Base-by-base conservation (phyloP, 2,113 vertebrate genomes). In the Meriones unguiculatus region DNA sequence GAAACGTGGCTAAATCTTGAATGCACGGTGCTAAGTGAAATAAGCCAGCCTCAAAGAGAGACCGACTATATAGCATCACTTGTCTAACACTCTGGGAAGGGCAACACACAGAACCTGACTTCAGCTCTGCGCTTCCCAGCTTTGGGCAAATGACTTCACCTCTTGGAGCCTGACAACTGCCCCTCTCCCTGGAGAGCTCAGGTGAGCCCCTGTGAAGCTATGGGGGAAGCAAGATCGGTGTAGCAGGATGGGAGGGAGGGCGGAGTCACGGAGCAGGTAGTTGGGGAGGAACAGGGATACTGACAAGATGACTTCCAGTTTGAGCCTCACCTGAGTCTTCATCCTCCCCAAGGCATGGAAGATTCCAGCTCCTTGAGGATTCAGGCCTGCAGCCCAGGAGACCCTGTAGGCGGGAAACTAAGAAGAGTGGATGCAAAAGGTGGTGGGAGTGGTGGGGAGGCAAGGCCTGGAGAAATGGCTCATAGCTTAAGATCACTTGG, bases 251-350 rank as follows among this genome's bases (percentile, higher is more conserved):
- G 22, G 17, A 5, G 24, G 65, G 65, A 64, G 73, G 78, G 35
- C 24, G 7, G 12, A 20, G 4, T 17, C 52, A 24, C 1, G 24
- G 32, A 62, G n/a, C 57, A 80, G 57, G 46, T 5, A n/a, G 18
- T 1, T 30, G 38, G 67, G 50, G 24, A n/a, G 25, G 38, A 54
- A 52, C 3, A 0, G 6, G n/a, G 70, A 64, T 62, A n/a, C 12
- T 64, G n/a, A 84, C 81, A 17, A 28, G 81, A 22, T 46, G 2
- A 5, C 41, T 86, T 76, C 88, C 50, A 14, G 41, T 76, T 92
- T 32, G 1, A 1, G 41, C 78, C 97, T 98, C 80, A 98, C 97
- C 97, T 94, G 95, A 67, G 46, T 91, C 89, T 95, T 96, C 97
- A 95, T 93, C 69, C 89, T 93, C 50, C 89, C 69, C 59, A 57